Conservation (phyloP, 2,888 invertebrate genomes). For the Oconnorella tubifera region DNA sequence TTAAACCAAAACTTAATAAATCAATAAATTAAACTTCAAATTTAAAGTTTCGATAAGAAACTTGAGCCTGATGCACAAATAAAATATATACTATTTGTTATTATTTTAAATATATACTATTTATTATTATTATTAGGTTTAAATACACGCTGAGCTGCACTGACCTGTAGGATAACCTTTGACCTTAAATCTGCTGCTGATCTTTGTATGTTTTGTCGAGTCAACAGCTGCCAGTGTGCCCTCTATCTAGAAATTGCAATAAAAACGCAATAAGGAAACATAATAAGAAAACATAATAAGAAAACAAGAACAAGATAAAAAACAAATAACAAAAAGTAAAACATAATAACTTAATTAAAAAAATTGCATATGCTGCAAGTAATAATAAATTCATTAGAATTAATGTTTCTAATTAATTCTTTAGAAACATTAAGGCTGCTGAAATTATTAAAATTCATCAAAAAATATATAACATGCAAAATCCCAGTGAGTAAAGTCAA, state of each 20-base stretch:
- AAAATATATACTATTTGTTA: too few relatives aligned
- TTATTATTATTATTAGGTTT: not conserved
- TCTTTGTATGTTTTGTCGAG: constrained; percentile 70
- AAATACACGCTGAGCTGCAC: not conserved
- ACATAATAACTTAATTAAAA: too few relatives aligned
- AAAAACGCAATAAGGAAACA: too few relatives aligned
- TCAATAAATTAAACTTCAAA: too few relatives aligned
- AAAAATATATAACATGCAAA: not conserved
- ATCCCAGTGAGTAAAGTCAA: too few relatives aligned
- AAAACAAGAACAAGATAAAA: too few relatives aligned
- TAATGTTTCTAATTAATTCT: not conserved
- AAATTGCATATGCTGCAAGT: too few relatives aligned
- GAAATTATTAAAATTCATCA: too few relatives aligned
- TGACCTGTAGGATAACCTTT: constrained; percentile 53
- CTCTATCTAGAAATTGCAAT: constrained; percentile 60
- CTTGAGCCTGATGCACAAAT: too few relatives aligned
- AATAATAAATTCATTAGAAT: not conserved
- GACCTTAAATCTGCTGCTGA: constrained; percentile 65
- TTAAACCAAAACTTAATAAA: not conserved
- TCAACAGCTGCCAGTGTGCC: constrained; percentile 80
- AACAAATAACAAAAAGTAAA: too few relatives aligned
- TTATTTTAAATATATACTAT: not conserved
- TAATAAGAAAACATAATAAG: too few relatives aligned
- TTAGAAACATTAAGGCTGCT: not conserved
- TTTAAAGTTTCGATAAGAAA: too few relatives aligned